Conservation (phyloP, 2,113 vertebrate species). For the Oreochromis aureus region DNA sequence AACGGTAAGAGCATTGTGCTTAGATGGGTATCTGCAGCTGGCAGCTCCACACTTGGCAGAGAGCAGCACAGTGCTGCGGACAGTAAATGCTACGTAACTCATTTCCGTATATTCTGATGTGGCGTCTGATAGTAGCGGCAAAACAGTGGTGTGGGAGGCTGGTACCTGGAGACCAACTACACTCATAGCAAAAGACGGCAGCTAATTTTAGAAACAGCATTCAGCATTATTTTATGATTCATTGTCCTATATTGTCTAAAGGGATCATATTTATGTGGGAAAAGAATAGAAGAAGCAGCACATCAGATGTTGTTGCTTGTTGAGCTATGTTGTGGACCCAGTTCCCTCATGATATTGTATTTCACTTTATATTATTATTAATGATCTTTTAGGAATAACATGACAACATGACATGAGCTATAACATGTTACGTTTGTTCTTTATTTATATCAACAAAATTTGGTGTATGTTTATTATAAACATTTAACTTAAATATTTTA, state of each 20-base stretch:
- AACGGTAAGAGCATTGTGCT: not conserved
- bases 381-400: too few relatives aligned
- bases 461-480: not conserved
- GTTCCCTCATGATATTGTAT: not conserved
- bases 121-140: slow-evolving; percentile 26
- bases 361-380: not conserved
- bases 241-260: not conserved
- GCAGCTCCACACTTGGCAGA: not conserved
- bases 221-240: slow-evolving; percentile 4
- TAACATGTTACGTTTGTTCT: not conserved
- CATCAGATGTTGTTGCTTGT: not conserved
- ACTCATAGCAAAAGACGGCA: not conserved
- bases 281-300: not conserved
- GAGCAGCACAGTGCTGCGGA: not conserved
- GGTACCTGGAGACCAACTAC: slow-evolving; percentile 40
- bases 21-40: slow-evolving; percentile 39
- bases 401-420: not conserved
- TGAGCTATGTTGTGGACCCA: not conserved
- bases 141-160: slow-evolving; percentile 23
- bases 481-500: not conserved
- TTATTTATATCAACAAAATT: not conserved
- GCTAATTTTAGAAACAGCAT: slow-evolving; percentile 26
- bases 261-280: not conserved
- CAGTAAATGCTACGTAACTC: slow-evolving; percentile 13
- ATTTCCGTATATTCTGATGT: slow-evolving; percentile 55